A percentile compares a stretch with the other conserved stretches of the same genome.
These are phyloP conservation scores for Drosophila lowei DNA, from an alignment of 1,140 invertebrate species.

Conservation along the genomic window DNA sequence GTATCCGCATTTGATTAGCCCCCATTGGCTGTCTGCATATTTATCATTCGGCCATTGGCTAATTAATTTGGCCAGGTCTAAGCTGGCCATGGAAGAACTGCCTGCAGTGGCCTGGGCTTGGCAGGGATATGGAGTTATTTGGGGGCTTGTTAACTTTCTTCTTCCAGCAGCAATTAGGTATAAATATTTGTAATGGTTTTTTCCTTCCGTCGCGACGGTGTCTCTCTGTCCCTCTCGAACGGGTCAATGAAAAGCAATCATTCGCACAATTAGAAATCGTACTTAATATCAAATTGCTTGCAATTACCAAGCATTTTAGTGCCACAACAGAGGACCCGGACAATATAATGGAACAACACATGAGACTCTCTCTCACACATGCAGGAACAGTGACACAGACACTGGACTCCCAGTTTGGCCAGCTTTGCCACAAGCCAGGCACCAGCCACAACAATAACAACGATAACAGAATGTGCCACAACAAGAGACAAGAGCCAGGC, in stretches of 20 bases:
- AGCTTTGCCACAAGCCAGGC: slow-evolving; percentile 1
- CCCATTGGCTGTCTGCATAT: slow-evolving; percentile 33
- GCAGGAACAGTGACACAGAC: slow-evolving; percentile 31
- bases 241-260: slow-evolving; percentile 69
- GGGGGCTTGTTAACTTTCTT: slow-evolving; percentile 3
- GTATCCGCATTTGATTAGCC: slow-evolving; percentile 47
- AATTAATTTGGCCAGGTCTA: slow-evolving; percentile 54
- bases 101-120: slow-evolving; percentile 5
- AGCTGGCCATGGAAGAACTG: not conserved
- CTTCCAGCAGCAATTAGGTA: slow-evolving; percentile 6
- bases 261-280: slow-evolving; percentile 77
- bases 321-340: slow-evolving; percentile 38
- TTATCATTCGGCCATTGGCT: slow-evolving; percentile 59
- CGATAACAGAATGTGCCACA: slow-evolving; percentile 46
- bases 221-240: not conserved
- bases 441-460: slow-evolving; percentile 42
- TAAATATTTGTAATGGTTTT: slow-evolving; percentile 10
- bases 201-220: not conserved
- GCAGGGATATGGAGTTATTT: not conserved
- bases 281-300: slow-evolving; percentile 78
- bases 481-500: slow-evolving; percentile 10
- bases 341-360: slow-evolving; percentile 50
- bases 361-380: slow-evolving; percentile 25
- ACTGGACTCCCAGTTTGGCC: too few species aligned
- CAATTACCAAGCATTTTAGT: slow-evolving; percentile 76